Conservation (phyloP, 2,888 invertebrate genomes). For the Hololepta plana region DNA sequence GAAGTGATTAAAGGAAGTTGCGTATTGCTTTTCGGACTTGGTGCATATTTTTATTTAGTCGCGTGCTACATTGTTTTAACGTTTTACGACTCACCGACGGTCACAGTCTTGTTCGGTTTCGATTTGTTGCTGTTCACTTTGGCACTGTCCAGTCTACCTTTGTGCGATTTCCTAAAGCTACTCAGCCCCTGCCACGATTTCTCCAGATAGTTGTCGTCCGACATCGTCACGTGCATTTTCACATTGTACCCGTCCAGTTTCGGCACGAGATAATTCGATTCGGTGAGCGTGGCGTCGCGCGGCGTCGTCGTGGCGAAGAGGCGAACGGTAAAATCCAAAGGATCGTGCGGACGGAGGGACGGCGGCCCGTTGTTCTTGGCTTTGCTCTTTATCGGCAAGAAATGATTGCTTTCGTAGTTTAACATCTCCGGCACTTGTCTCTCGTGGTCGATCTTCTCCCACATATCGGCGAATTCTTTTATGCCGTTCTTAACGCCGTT, state of each 20-base stretch:
- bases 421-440: too few species aligned
- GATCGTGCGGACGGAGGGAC: conserved; percentile 16
- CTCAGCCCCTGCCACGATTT: conserved; percentile 18
- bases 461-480: too few species aligned
- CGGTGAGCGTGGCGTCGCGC: conserved; percentile 13
- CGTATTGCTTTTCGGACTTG: too few species aligned
- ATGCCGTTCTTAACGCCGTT: too few species aligned
- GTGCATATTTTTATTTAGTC: neutral
- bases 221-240: too few species aligned
- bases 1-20: too few species aligned
- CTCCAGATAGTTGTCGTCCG: conserved; percentile 14
- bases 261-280: conserved; percentile 16
- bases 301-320: conserved; percentile 12
- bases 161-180: conserved; percentile 19
- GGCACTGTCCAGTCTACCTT: conserved; percentile 18
- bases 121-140: too few species aligned
- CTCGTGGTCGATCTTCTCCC: too few species aligned
- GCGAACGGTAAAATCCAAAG: too few species aligned
- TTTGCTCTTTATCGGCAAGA: too few species aligned
- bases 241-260: conserved; percentile 13
- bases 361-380: too few species aligned
- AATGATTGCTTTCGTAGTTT: too few species aligned
- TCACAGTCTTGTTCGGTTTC: neutral
- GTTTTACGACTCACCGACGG: neutral
- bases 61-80: neutral